These are phyloP conservation scores for Portevinia maculata DNA, from an alignment of 2,888 invertebrate species.

Conservation along the genomic window DNA sequence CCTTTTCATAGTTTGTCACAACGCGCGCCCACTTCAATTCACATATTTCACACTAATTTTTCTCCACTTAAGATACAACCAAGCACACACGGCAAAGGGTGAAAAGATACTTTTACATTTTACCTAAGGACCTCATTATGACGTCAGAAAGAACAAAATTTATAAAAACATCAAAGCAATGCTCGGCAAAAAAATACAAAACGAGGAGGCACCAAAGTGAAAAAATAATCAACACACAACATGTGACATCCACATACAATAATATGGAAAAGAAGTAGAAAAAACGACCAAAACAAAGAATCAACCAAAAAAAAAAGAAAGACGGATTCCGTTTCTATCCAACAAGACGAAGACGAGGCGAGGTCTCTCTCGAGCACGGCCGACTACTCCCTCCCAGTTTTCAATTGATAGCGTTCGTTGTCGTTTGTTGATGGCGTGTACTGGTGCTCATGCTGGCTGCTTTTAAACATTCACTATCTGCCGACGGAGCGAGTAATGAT, in stretches of 20 bases:
- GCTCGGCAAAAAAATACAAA: conserved; percentile 46
- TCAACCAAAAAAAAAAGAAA: conserved; percentile 47
- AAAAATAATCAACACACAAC: conserved; percentile 56
- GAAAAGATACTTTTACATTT: conserved; percentile 59
- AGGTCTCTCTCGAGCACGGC: conserved; percentile 67
- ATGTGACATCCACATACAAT: conserved; percentile 55
- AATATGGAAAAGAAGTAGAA: conserved; percentile 29
- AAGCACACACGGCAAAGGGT: conserved; percentile 46
- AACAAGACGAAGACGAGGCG: background rate
- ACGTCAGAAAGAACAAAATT: conserved; percentile 50
- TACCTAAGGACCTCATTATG: conserved; percentile 63
- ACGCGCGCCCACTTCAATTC: conserved; percentile 55
- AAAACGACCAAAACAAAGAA: conserved; percentile 72
- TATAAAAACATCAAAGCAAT: conserved; percentile 64
- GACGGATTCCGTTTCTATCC: conserved; percentile 11
- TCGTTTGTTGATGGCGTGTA: conserved; percentile 31
- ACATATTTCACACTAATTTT: conserved; percentile 67
- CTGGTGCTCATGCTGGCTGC: conserved; percentile 19
- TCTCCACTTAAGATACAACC: conserved; percentile 57
- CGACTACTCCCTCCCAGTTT: conserved; percentile 72
- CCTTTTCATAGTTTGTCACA: conserved; percentile 10
- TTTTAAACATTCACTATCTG: conserved; percentile 1
- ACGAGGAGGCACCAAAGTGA: conserved; percentile 56
- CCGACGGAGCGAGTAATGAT: background rate
- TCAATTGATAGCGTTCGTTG: conserved; percentile 73